Conservation (phyloP, 2,888 invertebrate genomes). For the Agelastica alni region DNA sequence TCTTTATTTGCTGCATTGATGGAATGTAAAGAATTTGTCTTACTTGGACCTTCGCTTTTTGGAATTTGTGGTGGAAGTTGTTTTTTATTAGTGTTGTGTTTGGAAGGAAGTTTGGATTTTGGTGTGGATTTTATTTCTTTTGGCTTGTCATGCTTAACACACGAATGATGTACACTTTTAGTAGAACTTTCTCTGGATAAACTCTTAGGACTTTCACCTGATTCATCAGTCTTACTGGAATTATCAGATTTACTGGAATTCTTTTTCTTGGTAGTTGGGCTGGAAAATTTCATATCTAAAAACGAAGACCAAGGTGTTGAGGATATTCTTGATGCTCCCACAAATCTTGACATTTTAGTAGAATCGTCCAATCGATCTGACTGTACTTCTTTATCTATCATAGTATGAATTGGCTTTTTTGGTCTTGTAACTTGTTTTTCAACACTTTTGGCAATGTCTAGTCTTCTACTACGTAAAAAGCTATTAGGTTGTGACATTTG, state of each 20-base stretch:
- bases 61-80: constrained; percentile 58
- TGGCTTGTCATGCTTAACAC: constrained; percentile 40
- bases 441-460: constrained; percentile 73
- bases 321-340: constrained; percentile 61
- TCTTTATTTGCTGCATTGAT: constrained; percentile 68
- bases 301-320: constrained; percentile 69
- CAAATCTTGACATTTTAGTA: constrained; percentile 68
- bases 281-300: constrained; percentile 59
- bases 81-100: constrained; percentile 44
- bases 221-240: constrained; percentile 53
- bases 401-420: constrained; percentile 60
- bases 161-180: constrained; percentile 55
- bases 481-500: constrained; percentile 62
- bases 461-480: constrained; percentile 68
- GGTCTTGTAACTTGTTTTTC: constrained; percentile 70
- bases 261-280: constrained; percentile 48
- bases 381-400: constrained; percentile 73
- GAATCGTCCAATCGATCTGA: constrained; percentile 73
- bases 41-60: constrained; percentile 51
- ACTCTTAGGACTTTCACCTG: constrained; percentile 47
- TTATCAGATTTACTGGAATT: constrained; percentile 50
- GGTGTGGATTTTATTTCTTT: constrained; percentile 43
- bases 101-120: constrained; percentile 43
- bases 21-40: constrained; percentile 50
- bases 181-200: constrained; percentile 56